Conservation (phyloP, 2,888 invertebrate species). For the Tromatobia lineatoria region DNA sequence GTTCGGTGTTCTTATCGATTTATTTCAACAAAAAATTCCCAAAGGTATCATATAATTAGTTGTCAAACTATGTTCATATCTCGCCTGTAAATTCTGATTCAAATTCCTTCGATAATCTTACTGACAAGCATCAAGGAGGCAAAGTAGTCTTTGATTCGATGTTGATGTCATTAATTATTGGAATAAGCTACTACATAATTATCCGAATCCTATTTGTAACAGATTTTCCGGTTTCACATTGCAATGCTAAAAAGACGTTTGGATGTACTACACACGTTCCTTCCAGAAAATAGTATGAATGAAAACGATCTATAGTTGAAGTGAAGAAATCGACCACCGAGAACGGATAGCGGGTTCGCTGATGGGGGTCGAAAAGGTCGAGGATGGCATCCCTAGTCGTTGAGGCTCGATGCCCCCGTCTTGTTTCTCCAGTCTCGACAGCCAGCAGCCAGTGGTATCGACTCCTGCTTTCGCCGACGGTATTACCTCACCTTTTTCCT, state of each 20-base stretch:
- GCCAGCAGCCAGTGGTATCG: slow-evolving; percentile 59
- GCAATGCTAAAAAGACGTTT: neutral
- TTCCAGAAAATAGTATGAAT: neutral
- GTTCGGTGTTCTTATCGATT: slow-evolving; percentile 1
- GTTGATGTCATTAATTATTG: neutral
- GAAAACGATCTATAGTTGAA: neutral
- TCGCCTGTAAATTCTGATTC: neutral
- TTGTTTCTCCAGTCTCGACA: slow-evolving; percentile 30
- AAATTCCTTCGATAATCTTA: too few relatives aligned
- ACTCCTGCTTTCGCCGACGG: slow-evolving; percentile 65
- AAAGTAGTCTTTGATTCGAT: neutral
- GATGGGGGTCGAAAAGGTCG: slow-evolving; percentile 60
- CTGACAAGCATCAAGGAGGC: neutral
- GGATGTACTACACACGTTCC: neutral
- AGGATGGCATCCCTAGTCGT: slow-evolving; percentile 44
- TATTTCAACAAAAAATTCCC: neutral
- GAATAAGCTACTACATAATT: neutral
- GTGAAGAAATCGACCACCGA: slow-evolving; percentile 35
- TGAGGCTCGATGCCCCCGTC: slow-evolving; percentile 53
- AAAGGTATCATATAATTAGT: neutral
- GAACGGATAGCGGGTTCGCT: slow-evolving; percentile 35
- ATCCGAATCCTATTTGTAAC: neutral
- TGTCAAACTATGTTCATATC: neutral
- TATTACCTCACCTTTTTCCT: slow-evolving; percentile 64
- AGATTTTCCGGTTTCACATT: neutral